These are phyloP conservation scores for Mimachlamys varia DNA, from an alignment of 2,888 invertebrate genomes.

Conservation along the genomic window DNA sequence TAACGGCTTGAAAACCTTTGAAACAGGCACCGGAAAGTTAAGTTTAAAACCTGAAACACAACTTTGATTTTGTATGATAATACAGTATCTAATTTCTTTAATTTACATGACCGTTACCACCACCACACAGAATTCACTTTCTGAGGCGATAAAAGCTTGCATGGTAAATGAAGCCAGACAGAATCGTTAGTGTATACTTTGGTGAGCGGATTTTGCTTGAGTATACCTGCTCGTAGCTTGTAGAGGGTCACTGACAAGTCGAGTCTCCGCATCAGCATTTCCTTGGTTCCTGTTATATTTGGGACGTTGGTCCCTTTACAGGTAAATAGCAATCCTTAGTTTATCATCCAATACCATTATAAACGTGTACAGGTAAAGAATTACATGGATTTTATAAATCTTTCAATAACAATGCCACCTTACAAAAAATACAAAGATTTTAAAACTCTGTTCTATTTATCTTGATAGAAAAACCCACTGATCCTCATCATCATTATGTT, in stretches of 20 bases:
- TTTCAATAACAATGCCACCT: too few species aligned
- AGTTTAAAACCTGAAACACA: background rate
- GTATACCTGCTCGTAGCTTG: conserved; percentile 13
- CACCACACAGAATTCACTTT: background rate
- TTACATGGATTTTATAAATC: too few species aligned
- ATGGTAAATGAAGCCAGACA: background rate
- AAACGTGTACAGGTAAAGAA: background rate
- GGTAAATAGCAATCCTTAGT: background rate
- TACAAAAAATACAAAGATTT: too few species aligned
- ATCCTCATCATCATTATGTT: too few species aligned
- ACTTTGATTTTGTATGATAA: background rate
- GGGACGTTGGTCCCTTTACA: conserved; percentile 32
- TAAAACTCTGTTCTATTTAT: too few species aligned
- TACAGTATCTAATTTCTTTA: background rate
- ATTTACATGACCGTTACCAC: background rate
- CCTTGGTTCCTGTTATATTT: background rate
- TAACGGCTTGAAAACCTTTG: too few species aligned
- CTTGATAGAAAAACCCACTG: too few species aligned
- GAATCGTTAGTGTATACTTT: background rate
- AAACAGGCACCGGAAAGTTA: too few species aligned
- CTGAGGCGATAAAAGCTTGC: background rate
- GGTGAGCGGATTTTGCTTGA: background rate
- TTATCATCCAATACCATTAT: background rate
- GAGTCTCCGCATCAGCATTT: background rate
- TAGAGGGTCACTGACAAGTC: conserved; percentile 20